phyloP scores from a whole-genome alignment of 2,888 invertebrate species.

The Coelinius sp. region DNA sequence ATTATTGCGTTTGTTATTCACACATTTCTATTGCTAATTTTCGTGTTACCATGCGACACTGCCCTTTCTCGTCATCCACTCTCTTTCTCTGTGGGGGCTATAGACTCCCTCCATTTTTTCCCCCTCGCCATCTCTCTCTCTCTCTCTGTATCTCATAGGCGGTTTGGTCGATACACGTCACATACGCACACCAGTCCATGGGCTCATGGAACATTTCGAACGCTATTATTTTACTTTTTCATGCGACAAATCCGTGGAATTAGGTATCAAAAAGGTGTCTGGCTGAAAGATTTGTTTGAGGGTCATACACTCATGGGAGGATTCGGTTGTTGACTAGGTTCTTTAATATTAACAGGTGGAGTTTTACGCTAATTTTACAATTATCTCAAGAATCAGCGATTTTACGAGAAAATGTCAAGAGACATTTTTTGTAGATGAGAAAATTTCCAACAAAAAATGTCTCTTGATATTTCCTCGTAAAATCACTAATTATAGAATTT shows the following conservation, averaged over 20 bases:
- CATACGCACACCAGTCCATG: conserved; percentile 22
- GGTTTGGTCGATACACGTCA: conserved; percentile 48
- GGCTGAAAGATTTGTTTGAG: not conserved
- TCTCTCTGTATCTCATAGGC: conserved; percentile 34
- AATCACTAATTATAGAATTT: no score
- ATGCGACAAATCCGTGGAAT: not conserved
- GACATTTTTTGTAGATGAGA: no score
- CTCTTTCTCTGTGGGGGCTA: conserved; percentile 39
- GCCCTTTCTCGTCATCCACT: conserved; percentile 14
- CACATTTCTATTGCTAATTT: conserved; percentile 16
- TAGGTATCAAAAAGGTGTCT: not conserved
- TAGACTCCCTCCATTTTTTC: conserved; percentile 29
- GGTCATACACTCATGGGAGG: not conserved
- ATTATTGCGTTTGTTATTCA: not conserved
- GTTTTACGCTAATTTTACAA: no score
- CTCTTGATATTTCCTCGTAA: no score
- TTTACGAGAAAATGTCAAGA: no score
- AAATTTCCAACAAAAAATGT: no score
- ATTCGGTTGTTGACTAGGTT: not conserved
- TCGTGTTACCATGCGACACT: conserved; percentile 37
- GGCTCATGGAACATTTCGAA: not conserved
- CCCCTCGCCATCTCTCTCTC: conserved; percentile 15
- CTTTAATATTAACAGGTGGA: no score
- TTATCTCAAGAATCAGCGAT: no score
- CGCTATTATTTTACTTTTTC: not conserved